These are phyloP conservation scores for Poicephalus gulielmi DNA, from an alignment of 2,113 vertebrate species.

Conservation along the genomic window DNA sequence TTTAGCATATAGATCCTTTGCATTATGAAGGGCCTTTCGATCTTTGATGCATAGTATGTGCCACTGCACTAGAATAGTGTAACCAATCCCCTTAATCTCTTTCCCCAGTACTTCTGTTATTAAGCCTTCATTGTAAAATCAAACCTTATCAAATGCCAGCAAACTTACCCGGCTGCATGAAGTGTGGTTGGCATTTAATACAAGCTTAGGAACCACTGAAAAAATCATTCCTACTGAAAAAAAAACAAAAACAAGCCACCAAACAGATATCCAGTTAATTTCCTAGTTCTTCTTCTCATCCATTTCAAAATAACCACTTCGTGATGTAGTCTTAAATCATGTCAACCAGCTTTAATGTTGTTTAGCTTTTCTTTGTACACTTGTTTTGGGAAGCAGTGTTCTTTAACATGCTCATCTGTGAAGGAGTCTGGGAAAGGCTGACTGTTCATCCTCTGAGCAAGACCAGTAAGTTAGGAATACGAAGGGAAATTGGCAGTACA, in stretches of 20 bases:
- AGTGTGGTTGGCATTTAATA: neutral
- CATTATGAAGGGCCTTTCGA: neutral
- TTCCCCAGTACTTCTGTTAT: neutral
- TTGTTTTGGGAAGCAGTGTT: neutral
- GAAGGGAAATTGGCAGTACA: neutral
- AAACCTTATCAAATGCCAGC: neutral
- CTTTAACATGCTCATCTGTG: neutral
- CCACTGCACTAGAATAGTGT: neutral
- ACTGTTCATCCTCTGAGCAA: neutral
- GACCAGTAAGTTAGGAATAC: neutral
- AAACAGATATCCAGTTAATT: neutral
- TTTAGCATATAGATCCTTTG: neutral
- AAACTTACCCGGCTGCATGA: neutral
- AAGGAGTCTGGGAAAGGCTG: neutral
- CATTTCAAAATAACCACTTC: neutral
- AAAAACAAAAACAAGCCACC: neutral
- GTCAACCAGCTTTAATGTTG: neutral
- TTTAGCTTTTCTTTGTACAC: neutral
- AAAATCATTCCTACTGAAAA: neutral
- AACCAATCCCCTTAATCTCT: neutral
- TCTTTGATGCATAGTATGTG: neutral
- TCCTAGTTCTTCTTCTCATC: neutral
- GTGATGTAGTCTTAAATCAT: neutral
- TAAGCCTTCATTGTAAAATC: neutral
- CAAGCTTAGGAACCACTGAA: neutral